Evolutionary conservation across 2,797 vertebrate genomes (phyloP).

Genomic region (Xenops minutus): DNA sequence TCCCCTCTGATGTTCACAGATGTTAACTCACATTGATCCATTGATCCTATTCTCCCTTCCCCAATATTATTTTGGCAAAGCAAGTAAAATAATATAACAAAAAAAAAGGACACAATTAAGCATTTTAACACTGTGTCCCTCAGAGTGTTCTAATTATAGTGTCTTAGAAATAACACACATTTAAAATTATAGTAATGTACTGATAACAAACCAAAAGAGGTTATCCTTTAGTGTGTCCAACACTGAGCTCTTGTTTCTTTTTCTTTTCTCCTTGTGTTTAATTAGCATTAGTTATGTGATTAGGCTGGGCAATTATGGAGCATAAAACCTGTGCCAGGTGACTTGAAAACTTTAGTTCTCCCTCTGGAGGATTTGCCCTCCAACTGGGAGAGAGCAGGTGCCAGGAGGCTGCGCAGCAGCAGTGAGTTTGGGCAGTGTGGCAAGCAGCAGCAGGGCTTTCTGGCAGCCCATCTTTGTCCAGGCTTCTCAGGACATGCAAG

Average conservation of each 20-base stretch:
- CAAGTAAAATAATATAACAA: not conserved
- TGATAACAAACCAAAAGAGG: not conserved
- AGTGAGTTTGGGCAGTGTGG: not conserved
- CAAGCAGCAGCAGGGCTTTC: fast-evolving
- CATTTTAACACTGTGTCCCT: not conserved
- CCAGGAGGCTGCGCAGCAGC: not conserved
- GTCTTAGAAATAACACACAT: not conserved
- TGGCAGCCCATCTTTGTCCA: not conserved
- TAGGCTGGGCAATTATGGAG: not conserved
- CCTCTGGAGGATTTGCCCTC: not conserved
- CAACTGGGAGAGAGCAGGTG: not conserved
- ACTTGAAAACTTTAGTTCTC: not conserved
- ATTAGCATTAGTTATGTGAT: not conserved
- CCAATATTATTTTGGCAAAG: not conserved
- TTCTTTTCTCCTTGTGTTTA: not conserved
- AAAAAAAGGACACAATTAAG: not conserved
- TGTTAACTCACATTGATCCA: not conserved
- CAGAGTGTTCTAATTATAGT: not conserved
- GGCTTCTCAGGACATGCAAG: not conserved
- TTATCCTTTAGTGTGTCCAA: not conserved
- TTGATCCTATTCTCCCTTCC: not conserved
- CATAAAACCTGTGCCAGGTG: not conserved
- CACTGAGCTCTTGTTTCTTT: not conserved
- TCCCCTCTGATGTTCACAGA: not conserved
- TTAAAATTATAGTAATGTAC: not conserved